phyloP scores from a whole-genome alignment of 2,797 vertebrate species.

The Pseudotriccus pelzelni region DNA sequence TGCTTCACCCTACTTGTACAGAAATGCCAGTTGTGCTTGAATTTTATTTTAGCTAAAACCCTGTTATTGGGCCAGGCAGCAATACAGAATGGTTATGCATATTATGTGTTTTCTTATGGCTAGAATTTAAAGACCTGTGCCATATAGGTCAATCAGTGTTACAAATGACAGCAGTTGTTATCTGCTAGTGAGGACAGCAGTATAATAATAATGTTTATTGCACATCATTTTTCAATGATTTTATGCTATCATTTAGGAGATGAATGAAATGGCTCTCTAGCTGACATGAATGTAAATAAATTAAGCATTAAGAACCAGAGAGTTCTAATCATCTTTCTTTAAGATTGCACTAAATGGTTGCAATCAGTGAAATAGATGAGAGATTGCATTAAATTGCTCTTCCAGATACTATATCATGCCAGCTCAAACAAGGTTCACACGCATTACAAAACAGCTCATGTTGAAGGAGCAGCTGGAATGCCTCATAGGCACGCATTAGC shows the following conservation, averaged over 20 bases:
- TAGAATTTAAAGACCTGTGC: slow-evolving; percentile 62
- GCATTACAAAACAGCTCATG: slow-evolving; percentile 49
- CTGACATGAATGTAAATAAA: slow-evolving; percentile 82
- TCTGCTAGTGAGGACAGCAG: slow-evolving; percentile 52
- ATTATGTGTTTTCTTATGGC: slow-evolving; percentile 50
- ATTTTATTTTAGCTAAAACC: slow-evolving; percentile 71
- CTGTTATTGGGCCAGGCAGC: slow-evolving; percentile 65
- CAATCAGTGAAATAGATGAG: slow-evolving; percentile 78
- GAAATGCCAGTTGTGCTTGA: slow-evolving; percentile 48
- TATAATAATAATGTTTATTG: slow-evolving; percentile 73
- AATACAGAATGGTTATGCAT: slow-evolving; percentile 61
- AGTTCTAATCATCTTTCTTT: slow-evolving; percentile 80
- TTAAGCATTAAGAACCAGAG: slow-evolving; percentile 78
- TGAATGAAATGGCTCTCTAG: slow-evolving; percentile 74
- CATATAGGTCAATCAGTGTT: slow-evolving; percentile 66
- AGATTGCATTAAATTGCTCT: slow-evolving; percentile 75
- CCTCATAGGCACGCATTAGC: slow-evolving; percentile 52
- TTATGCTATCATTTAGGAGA: slow-evolving; percentile 75
- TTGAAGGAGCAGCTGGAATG: slow-evolving; percentile 54
- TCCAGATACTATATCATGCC: slow-evolving; percentile 50
- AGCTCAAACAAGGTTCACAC: slow-evolving; percentile 58
- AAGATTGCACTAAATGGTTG: slow-evolving; percentile 77
- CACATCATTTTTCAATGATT: slow-evolving; percentile 77
- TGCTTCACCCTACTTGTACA: slow-evolving; percentile 61
- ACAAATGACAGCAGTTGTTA: slow-evolving; percentile 64